Percentiles rank a stretch among this genome's conserved stretches.
Conservation (phyloP, 2,113 vertebrate species). For the Chelonoidis abingdonii region DNA sequence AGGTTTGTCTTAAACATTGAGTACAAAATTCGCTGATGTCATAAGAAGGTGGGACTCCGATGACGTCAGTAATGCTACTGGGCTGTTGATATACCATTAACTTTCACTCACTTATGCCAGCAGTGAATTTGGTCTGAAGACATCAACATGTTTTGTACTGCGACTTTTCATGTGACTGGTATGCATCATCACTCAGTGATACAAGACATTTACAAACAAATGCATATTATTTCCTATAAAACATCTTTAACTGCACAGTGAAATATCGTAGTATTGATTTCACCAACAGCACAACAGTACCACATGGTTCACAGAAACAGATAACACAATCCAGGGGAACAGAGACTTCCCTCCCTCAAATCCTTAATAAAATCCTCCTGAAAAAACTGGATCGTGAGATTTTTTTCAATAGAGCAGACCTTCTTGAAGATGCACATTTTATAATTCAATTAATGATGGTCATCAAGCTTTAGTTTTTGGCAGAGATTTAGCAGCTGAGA, state of each 20-base stretch:
- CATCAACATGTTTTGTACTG: background rate
- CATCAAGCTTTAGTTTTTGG: background rate
- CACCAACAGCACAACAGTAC: background rate
- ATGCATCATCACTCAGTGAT: background rate
- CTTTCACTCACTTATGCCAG: background rate
- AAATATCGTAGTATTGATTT: background rate
- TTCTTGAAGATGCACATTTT: background rate
- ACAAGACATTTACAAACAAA: slow-evolving; percentile 21
- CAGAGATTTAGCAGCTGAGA: background rate
- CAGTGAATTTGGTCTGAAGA: background rate
- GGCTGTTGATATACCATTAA: background rate
- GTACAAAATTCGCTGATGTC: background rate
- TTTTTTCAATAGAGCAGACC: background rate
- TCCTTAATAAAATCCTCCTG: background rate
- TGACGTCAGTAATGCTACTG: slow-evolving; percentile 6
- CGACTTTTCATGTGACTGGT: background rate
- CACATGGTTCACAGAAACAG: background rate
- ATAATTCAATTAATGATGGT: background rate
- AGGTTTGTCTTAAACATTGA: slow-evolving; percentile 3
- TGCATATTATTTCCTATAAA: background rate
- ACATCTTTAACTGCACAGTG: accelerated
- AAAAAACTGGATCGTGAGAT: background rate
- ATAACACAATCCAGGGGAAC: background rate
- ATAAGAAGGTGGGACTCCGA: background rate
- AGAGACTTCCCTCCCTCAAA: background rate